phyloP scores from a whole-genome alignment of 2,113 vertebrate genomes.

The Perognathus longimembris region DNA sequence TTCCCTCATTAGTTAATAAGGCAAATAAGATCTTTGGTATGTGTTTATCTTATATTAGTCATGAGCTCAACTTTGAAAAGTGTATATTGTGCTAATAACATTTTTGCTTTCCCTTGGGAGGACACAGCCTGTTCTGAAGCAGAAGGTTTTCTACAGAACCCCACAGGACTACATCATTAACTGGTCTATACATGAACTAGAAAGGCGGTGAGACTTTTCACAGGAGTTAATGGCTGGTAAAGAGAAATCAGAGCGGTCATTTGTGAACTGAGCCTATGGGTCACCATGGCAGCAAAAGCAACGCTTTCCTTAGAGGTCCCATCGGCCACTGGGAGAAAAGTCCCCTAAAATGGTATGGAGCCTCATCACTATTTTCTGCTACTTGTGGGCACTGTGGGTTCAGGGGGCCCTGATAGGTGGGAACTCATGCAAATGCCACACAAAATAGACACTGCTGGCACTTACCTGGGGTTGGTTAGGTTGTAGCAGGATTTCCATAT shows the following conservation, averaged over 20 bases:
- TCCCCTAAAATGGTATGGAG: neutral
- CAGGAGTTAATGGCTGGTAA: neutral
- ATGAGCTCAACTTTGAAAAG: constrained; percentile 31
- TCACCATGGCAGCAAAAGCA: neutral
- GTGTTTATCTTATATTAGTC: neutral
- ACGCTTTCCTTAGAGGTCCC: neutral
- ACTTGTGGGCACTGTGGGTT: neutral
- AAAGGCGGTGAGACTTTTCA: neutral
- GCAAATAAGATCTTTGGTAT: neutral
- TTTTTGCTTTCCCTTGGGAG: neutral
- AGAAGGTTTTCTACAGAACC: neutral
- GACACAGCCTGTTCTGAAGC: neutral
- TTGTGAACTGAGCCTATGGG: neutral
- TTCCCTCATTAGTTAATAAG: constrained; percentile 10
- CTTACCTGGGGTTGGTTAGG: constrained; percentile 98
- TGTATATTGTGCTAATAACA: neutral
- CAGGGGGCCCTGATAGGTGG: neutral
- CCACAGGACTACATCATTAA: neutral
- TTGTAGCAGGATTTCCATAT: constrained; percentile 99
- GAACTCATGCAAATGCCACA: neutral
- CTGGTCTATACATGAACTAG: neutral
- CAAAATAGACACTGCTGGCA: neutral
- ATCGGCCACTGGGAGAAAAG: no score
- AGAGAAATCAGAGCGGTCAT: neutral
- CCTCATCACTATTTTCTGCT: rapidly evolving